phyloP scores from a whole-genome alignment of 1,140 invertebrate species.

The Diuraphis noxia region DNA sequence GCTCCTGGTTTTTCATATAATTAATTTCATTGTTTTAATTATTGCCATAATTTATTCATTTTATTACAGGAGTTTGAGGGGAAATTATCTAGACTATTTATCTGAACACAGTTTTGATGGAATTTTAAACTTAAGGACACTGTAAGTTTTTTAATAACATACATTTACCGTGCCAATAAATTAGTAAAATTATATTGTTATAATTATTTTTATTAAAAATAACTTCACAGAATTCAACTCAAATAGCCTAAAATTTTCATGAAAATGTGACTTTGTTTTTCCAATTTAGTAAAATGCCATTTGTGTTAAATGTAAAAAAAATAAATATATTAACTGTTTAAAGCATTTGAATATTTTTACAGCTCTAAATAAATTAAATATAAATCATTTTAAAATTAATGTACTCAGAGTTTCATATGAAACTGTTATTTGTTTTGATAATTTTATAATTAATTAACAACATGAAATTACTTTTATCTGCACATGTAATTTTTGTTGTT shows the following conservation, averaged over 20 bases:
- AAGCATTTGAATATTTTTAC: neutral
- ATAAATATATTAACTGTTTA: neutral
- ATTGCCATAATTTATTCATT: neutral
- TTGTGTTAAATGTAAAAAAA: neutral
- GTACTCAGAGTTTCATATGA: neutral
- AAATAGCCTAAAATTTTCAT: neutral
- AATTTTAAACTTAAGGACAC: constrained; percentile 64
- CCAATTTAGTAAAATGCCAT: neutral
- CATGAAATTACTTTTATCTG: neutral
- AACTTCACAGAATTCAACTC: neutral
- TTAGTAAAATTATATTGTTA: neutral
- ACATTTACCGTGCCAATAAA: neutral
- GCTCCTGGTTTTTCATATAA: neutral
- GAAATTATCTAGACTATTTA: constrained; percentile 67
- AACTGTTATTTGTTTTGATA: neutral
- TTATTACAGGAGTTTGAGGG: constrained; percentile 69
- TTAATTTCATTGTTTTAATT: neutral
- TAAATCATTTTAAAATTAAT: neutral
- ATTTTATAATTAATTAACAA: neutral
- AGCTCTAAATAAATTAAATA: neutral
- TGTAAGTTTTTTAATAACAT: constrained; percentile 64
- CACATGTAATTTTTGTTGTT: neutral
- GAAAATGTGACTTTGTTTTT: neutral
- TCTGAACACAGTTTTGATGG: constrained; percentile 70
- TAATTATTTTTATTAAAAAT: neutral